Evolutionary conservation across 2,888 invertebrate genomes (phyloP), one percentile per base, ranked within the genome.

Genomic region (Furcula furcula): DNA sequence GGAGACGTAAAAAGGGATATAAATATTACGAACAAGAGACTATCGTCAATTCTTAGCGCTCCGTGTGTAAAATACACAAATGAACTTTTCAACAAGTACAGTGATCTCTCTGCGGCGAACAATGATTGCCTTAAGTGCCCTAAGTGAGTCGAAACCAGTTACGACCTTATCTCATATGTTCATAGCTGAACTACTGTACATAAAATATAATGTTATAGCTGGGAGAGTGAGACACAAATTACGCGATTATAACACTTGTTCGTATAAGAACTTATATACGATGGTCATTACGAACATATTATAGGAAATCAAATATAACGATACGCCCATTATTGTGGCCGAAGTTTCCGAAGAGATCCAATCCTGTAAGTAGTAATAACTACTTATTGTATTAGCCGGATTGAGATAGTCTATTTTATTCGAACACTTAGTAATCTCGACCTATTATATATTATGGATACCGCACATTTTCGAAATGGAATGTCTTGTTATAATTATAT

Each of bases 61-160:
- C 42, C 46, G 49, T 48, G 46, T 46, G 43, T 44, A 42, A 46
- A 52, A 33, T 41, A 39, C 20, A 38, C 31, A 34, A 51, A 45
- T 53, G 33, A 53, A 54, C 42, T 47, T 47, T 52, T 45, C 32
- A 51, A 51, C 47, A 45, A 54, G 47, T 29, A 15, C 31, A 42
- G 41, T 47, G 54, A 56, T 56, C 48, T 46, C 48, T 52, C 48
- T 29, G 41, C 30, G 37, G 51, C 30, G 34, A 55, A 41, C 53
- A 46, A 51, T 57, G 59, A 65, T 63, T 63, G 51, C 48, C 57
- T 46, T 55, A 51, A 42, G 51, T 46, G 16, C 4, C 16, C n/a
- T n/a, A n/a, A n/a, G n/a, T n/a, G 41, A 42, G 36, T 50, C 42
- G 35, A 36, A 49, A 36, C 38, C 27, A 34, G 39, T 47, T 35